Evolutionary conservation across 1,140 invertebrate species (phyloP), one percentile per base, ranked within the genome.

Genomic region (Mylabris phalerata): DNA sequence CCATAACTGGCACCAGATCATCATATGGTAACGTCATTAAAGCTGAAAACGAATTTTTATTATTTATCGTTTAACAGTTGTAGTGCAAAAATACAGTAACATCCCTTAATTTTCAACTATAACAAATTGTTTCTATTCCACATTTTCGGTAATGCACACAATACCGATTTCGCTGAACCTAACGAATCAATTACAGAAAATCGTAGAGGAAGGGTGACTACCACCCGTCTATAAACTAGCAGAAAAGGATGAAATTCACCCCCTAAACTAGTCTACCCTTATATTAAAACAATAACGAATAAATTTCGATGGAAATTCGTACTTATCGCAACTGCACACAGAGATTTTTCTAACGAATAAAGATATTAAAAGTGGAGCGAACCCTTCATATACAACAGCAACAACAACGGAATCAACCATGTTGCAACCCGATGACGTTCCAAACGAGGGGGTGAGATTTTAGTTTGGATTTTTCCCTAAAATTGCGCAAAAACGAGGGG

Each of bases 401-500:
- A 40, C 10, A 40, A 40, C 10, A 40, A 7, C 10, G 10, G 39
- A n/a, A n/a, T 42, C 41, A 55, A 46, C 52, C 52, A 38, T 55
- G 45, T 43, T 26, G 48, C 43, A 55, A 55, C 43, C 43, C 52
- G 52, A 47, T 55, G 45, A 55, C 39, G 43, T 47, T 39, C 19
- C 26, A 27, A 47, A 55, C 40, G 45, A 42, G 41, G 11, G 41
- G 11, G 41, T n/a, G 41, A 42, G 11, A 19, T 19, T 42, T 5
- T 7, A 0, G 50, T 43, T 47, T 50, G 59, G 55, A 46, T 50
- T 61, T 59, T 61, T 61, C 59, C 59, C 59, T 57, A 61, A 61
- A 19, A 61, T 61, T 61, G 48, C 46, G 48, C 59, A 61, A 61
- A 61, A 61, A 61, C 51, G 47, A 57, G 49, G 59, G 59, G 59